Conservation (phyloP, 2,797 vertebrate species). For the Gallinago nigripennis region DNA sequence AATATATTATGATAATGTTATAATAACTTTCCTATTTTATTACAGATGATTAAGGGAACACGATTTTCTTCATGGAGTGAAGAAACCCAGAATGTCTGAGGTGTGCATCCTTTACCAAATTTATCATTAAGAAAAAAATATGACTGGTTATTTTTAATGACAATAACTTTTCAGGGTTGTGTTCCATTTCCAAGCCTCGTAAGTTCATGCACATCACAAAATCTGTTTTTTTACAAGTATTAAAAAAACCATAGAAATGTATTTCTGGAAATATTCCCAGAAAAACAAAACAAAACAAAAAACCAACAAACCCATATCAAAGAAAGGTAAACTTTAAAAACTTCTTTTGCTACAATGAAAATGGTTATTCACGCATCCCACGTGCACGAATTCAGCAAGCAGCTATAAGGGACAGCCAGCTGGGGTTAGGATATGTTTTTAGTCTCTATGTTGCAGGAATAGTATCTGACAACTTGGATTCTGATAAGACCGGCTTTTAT, state of each 20-base stretch:
- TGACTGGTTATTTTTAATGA: not conserved
- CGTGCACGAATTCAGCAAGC: not conserved
- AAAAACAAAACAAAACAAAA: not conserved
- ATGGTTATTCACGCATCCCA: not conserved
- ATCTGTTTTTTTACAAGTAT: not conserved
- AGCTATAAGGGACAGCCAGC: not conserved
- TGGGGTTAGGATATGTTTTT: not conserved
- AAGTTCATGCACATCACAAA: not conserved
- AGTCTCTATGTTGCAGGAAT: not conserved
- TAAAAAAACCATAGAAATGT: not conserved
- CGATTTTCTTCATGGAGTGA: not conserved
- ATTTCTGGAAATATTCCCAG: not conserved
- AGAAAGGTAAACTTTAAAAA: not conserved
- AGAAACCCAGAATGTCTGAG: conserved; percentile 16
- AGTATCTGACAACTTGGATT: not conserved
- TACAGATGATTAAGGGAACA: not conserved
- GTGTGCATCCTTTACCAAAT: not conserved
- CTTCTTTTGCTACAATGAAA: not conserved
- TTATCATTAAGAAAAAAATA: not conserved
- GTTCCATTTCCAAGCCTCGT: not conserved
- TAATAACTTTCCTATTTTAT: not conserved
- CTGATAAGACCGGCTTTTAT: not conserved
- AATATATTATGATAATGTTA: too few species aligned
- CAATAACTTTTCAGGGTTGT: not conserved
- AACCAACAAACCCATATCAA: not conserved